These are phyloP conservation scores for Ectemnius continuus DNA, from an alignment of 2,888 invertebrate genomes.

Conservation along the genomic window DNA sequence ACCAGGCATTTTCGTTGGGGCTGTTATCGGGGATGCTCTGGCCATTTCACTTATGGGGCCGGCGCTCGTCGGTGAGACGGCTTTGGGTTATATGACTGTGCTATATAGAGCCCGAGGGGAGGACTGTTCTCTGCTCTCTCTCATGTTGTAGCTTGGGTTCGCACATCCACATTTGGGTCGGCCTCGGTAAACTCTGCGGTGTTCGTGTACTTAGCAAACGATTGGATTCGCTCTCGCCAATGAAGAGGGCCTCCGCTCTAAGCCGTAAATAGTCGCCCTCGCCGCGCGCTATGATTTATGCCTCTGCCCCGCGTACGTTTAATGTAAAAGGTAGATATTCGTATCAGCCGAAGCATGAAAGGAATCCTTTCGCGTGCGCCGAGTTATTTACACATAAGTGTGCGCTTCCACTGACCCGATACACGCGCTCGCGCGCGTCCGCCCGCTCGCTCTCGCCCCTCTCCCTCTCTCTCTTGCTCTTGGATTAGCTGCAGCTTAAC, in stretches of 20 bases:
- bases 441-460: too few species aligned
- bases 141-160: not conserved
- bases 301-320: not conserved
- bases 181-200: conserved; percentile 1
- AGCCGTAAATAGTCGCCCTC: not conserved
- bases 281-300: not conserved
- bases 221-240: not conserved
- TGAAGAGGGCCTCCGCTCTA: not conserved
- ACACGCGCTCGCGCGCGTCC: conserved; percentile 6
- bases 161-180: not conserved
- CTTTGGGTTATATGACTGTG: conserved; percentile 17
- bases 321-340: conserved; percentile 4
- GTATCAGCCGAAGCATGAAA: conserved; percentile 3
- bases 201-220: conserved; percentile 5
- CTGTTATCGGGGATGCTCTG: conserved; percentile 23
- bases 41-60: conserved; percentile 28
- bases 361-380: conserved; percentile 10
- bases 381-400: conserved; percentile 11
- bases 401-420: conserved; percentile 21
- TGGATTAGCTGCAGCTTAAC: not conserved
- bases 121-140: not conserved
- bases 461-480: not conserved
- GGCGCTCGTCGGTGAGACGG: conserved; percentile 22
- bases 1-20: conserved; percentile 33
- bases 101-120: not conserved